Conservation (phyloP, 2,797 vertebrate genomes). For the Poecile montanus region DNA sequence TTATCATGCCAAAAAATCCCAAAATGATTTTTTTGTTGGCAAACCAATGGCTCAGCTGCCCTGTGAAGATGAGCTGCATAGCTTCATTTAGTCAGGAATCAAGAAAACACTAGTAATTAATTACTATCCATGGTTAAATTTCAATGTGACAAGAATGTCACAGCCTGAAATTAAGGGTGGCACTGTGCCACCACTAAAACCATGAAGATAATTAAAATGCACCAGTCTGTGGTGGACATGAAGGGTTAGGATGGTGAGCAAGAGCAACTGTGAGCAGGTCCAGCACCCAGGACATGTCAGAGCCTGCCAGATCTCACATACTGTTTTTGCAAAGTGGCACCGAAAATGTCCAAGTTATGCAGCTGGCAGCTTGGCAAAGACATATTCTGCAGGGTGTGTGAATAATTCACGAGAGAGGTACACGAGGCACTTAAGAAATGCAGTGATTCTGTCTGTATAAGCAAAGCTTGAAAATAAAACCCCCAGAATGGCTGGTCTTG, state of each 20-base stretch:
- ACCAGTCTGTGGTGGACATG: not conserved
- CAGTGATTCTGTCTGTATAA: not conserved
- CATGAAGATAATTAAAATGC: not conserved
- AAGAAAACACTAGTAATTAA: not conserved
- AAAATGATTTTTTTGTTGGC: not conserved
- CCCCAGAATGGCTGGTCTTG: not conserved
- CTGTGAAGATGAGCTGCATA: not conserved
- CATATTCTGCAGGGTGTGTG: not conserved
- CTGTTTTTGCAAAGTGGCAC: constrained; percentile 33
- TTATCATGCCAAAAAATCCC: not conserved
- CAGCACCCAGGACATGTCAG: not conserved
- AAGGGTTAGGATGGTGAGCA: not conserved
- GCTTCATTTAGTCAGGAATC: constrained; percentile 13
- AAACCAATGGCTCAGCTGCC: not conserved
- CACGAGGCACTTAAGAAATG: not conserved
- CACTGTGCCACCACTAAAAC: not conserved
- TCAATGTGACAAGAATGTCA: not conserved
- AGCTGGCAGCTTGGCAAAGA: constrained; percentile 34
- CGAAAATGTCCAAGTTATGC: not conserved
- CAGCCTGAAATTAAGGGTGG: not conserved
- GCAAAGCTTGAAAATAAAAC: not conserved
- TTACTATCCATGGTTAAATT: not conserved
- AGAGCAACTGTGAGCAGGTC: not conserved
- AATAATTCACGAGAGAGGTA: constrained; percentile 4
- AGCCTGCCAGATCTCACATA: constrained; percentile 41